A percentile compares a stretch with the other conserved stretches of the same genome.
These are phyloP conservation scores for Elegia similella DNA, from an alignment of 2,888 invertebrate genomes.

Conservation along the genomic window DNA sequence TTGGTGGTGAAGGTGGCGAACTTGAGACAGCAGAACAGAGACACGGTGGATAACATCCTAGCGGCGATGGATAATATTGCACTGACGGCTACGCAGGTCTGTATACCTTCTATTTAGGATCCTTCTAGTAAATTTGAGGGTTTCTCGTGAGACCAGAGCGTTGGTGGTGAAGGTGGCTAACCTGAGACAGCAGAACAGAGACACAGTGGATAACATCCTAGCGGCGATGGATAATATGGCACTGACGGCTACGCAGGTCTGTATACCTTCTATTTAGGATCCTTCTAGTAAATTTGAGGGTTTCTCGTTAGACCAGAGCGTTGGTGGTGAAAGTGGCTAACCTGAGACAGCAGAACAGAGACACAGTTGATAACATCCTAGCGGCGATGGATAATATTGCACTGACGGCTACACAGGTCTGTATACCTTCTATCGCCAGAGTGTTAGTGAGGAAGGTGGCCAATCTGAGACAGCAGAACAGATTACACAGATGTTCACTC, in stretches of 20 bases:
- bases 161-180: constrained; percentile 86
- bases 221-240: too few species aligned
- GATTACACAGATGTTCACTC: too few species aligned
- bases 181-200: too few species aligned
- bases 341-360: too few species aligned
- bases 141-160: constrained; percentile 91
- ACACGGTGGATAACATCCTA: too few species aligned
- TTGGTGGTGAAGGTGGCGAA: constrained; percentile 86
- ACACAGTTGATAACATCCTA: too few species aligned
- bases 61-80: too few species aligned
- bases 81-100: neutral
- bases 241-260: neutral
- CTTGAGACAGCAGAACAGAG: constrained; percentile 48
- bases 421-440: constrained; percentile 78
- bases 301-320: constrained; percentile 91
- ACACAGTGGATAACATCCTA: too few species aligned
- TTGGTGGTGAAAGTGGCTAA: constrained; percentile 86
- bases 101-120: neutral
- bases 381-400: too few species aligned
- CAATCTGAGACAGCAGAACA: too few species aligned
- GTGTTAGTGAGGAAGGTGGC: constrained; percentile 86
- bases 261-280: neutral
- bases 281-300: constrained; percentile 89
- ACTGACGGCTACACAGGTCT: neutral
- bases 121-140: constrained; percentile 89